Percentiles rank a stretch among this genome's conserved stretches.
These are phyloP conservation scores for Pachyseris speciosa DNA, from an alignment of 64 coral and sea anemone genomes.

Conservation along the genomic window DNA sequence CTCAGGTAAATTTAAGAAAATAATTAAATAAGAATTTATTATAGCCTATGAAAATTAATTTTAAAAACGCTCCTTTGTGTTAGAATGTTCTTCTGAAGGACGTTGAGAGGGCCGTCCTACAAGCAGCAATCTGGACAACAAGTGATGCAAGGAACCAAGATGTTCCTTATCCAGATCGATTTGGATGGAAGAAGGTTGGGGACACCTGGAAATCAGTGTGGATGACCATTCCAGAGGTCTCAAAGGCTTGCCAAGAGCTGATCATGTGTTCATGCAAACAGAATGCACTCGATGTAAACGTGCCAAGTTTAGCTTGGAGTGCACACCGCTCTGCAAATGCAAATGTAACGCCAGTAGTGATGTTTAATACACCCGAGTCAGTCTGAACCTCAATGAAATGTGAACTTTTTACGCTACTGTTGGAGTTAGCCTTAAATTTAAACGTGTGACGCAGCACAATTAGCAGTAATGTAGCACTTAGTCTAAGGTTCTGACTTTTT, in stretches of 20 bases:
- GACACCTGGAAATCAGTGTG: constrained; percentile 15
- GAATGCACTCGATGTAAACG: constrained; percentile 37
- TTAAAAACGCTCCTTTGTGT: background rate
- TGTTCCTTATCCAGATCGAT: constrained; percentile 23
- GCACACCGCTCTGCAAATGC: constrained; percentile 32
- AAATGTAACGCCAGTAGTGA: background rate
- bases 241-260: constrained; percentile 48
- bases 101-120: background rate
- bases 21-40: background rate
- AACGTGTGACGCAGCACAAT: background rate
- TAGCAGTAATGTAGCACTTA: background rate
- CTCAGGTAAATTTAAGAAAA: constrained; percentile 28
- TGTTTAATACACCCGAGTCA: background rate
- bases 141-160: background rate
- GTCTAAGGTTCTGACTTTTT: background rate
- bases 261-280: constrained; percentile 7
- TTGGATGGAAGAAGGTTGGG: constrained; percentile 20
- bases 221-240: constrained; percentile 54
- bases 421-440: background rate
- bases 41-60: background rate
- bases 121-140: constrained; percentile 42
- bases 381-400: too few relatives aligned
- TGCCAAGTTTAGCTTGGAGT: background rate
- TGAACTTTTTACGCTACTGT: too few relatives aligned
- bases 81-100: background rate